phyloP scores from a whole-genome alignment of 2,797 vertebrate species.

The Sebastiscus albofasciatus region DNA sequence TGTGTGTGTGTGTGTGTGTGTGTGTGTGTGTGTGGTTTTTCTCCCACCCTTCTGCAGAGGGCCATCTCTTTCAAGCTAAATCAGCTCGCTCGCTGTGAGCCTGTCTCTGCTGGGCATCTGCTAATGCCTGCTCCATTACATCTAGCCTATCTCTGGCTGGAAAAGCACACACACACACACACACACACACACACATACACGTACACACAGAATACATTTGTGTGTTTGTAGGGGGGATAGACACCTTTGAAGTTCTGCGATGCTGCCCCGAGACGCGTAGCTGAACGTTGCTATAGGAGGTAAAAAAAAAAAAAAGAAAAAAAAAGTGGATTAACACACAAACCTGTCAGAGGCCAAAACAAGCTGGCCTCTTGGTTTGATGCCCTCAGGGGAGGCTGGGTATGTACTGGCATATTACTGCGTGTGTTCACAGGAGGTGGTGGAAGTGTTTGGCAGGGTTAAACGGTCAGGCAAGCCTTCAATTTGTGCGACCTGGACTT shows the following conservation, averaged over 20 bases:
- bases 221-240: not conserved
- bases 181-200: not conserved
- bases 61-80: conserved; percentile 58
- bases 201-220: conserved; percentile 4
- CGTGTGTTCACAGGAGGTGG: conserved; percentile 14
- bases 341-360: conserved; percentile 42
- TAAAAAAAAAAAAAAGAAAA: not conserved
- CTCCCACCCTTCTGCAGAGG: conserved; percentile 28
- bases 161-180: conserved; percentile 8
- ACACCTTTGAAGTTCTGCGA: conserved; percentile 48
- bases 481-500: conserved; percentile 35
- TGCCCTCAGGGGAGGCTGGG: not conserved
- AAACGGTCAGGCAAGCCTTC: conserved; percentile 38
- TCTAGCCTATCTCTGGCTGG: conserved; percentile 19
- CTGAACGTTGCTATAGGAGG: not conserved
- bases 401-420: not conserved
- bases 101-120: conserved; percentile 61
- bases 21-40: conserved; percentile 20
- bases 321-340: conserved; percentile 35
- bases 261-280: conserved; percentile 22
- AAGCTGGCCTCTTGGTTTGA: conserved; percentile 22
- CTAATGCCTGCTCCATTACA: conserved; percentile 62
- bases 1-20: not conserved
- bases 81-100: conserved; percentile 30
- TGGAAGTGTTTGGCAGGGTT: conserved; percentile 35